Base-by-base conservation (phyloP, 1,140 invertebrate genomes). In the Sesamia nonagrioides region DNA sequence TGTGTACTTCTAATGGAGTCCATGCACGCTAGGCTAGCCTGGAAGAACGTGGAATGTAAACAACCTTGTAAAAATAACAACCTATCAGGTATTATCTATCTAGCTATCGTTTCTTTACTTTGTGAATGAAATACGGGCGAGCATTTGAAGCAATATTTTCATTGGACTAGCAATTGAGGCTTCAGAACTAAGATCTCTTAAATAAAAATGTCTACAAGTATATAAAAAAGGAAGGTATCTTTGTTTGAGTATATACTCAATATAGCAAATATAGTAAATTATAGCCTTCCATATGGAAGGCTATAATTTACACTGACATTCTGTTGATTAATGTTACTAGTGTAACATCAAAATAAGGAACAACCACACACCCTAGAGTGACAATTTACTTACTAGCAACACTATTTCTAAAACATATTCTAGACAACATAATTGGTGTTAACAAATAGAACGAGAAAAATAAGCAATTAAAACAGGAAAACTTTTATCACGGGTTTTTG, bases 31-130 rank as follows among this genome's bases (percentile, higher is more conserved):
- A 87, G 76, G 66, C 77, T 83, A 78, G 73, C 54, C 80, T 76
- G 61, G 80, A 81, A 81, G 82, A 84, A 84, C 72, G 85, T 83
- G 80, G 81, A 89, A 90, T 89, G 89, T 84, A 80, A 85, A 84
- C 80, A 89, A 80, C 89, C 86, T 88, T 88, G 85, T 78, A 21
- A 56, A 72, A 72, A 69, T 77, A 68, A 71, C 35, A 42, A 48
- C 76, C 52, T 75, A 78, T 75, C 60, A 42, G 4, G 37, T 72
- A 71, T 78, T 77, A 40, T 75, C 54, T 60, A 40, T 37, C 37
- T 42, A 17, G 3, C 37, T 42, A 42, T 66, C 61, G 54, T 75
- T 74, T 74, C 11, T 69, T 54, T 35, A 71, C 68, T 60, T 45
- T 61, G 58, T 37, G 52, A 61, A 18, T 75, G 40, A 63, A 75